A percentile compares a stretch with the other conserved stretches of the same genome.
These are phyloP conservation scores for Tyto alba DNA, from an alignment of 2,113 vertebrate species.

Conservation along the genomic window DNA sequence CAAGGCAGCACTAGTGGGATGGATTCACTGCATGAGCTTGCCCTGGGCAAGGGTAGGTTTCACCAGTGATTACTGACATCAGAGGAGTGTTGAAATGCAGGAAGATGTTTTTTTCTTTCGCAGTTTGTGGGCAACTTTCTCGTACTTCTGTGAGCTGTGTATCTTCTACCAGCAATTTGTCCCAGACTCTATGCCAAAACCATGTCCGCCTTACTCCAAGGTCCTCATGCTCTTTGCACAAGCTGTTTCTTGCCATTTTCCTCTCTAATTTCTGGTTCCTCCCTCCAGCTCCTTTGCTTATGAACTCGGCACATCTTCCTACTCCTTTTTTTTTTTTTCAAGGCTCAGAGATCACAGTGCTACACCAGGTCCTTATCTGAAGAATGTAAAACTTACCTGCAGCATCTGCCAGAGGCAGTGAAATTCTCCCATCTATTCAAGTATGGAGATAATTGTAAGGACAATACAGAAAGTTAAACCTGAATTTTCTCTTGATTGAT, in stretches of 20 bases:
- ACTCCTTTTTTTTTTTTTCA: not conserved
- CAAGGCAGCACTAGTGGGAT: not conserved
- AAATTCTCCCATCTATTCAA: not conserved
- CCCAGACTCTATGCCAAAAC: slow-evolving; percentile 4
- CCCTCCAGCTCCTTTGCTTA: not conserved
- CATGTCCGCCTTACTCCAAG: not conserved
- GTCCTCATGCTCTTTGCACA: not conserved
- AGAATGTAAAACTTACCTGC: not conserved
- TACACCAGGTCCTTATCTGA: not conserved
- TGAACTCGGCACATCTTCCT: not conserved
- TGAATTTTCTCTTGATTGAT: not conserved
- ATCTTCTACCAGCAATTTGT: slow-evolving; percentile 33
- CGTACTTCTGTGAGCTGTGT: not conserved
- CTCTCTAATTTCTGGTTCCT: not conserved
- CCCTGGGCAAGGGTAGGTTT: not conserved
- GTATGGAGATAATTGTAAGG: not conserved
- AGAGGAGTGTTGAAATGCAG: not conserved
- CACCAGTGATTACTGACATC: not conserved
- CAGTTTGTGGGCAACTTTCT: not conserved
- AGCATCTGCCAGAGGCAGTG: not conserved
- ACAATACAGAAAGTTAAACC: not conserved
- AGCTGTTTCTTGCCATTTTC: not conserved
- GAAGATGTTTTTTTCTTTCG: not conserved
- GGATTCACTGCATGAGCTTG: not conserved
- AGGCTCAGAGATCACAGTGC: not conserved